Conservation (phyloP, 2,797 vertebrate genomes). For the Cryptoprocta ferox region DNA sequence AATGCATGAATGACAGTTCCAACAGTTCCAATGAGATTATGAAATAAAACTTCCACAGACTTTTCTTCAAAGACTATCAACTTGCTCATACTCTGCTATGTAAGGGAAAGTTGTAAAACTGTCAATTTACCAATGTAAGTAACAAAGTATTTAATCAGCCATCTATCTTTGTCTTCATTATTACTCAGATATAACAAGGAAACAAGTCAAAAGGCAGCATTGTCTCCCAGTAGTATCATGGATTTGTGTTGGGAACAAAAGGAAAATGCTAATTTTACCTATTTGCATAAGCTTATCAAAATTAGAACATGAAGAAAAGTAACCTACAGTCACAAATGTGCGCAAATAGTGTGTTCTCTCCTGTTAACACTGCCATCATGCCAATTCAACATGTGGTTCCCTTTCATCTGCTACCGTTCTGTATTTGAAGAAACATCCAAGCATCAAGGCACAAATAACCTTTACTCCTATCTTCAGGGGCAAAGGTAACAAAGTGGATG, state of each 20-base stretch:
- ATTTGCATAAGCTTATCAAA: neutral
- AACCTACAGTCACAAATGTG: neutral
- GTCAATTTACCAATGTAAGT: neutral
- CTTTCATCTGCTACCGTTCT: neutral
- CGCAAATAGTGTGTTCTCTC: neutral
- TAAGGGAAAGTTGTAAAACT: neutral
- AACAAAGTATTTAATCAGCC: neutral
- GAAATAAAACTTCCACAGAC: neutral
- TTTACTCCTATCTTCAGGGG: neutral
- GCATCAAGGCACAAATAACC: neutral
- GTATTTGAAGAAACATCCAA: slow-evolving; percentile 2
- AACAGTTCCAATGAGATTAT: neutral
- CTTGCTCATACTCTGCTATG: neutral
- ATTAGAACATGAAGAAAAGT: neutral
- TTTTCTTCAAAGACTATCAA: neutral
- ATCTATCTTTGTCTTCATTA: neutral
- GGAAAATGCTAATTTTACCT: neutral
- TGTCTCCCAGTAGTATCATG: neutral
- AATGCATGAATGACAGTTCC: neutral
- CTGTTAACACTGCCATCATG: neutral
- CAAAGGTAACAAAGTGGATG: neutral
- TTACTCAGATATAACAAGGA: neutral
- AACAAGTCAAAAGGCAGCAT: neutral
- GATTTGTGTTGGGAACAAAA: neutral
- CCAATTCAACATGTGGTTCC: neutral